phyloP scores from a whole-genome alignment of 2,888 invertebrate species.

The Gibbula magus region DNA sequence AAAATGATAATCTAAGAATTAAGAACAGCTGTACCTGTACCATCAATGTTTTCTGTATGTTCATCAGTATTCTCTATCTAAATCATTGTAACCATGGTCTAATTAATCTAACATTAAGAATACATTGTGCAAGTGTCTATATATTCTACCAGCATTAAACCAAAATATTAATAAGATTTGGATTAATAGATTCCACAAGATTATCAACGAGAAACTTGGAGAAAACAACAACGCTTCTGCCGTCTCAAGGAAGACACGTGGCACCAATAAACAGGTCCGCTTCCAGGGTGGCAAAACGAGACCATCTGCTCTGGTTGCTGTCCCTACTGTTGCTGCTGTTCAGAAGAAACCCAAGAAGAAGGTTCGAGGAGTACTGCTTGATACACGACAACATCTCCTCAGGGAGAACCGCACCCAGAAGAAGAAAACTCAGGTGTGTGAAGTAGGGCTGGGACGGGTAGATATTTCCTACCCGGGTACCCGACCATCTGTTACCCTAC shows the following conservation, averaged over 20 bases:
- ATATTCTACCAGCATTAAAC: too few relatives aligned
- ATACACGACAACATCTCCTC: not conserved
- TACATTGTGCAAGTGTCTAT: too few relatives aligned
- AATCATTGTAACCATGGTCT: too few relatives aligned
- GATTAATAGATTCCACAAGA: too few relatives aligned
- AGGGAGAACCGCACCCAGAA: slow-evolving; percentile 6
- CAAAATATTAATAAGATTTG: too few relatives aligned
- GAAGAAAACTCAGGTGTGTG: not conserved
- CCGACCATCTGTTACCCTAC: too few relatives aligned
- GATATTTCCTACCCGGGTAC: too few relatives aligned
- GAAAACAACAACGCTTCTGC: not conserved
- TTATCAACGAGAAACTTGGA: not conserved
- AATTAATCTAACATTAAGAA: too few relatives aligned
- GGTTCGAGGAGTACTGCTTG: not conserved
- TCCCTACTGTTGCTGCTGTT: not conserved
- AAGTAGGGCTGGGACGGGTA: too few relatives aligned
- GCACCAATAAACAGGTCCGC: not conserved
- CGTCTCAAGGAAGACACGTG: not conserved
- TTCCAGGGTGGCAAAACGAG: not conserved
- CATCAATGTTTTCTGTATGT: too few relatives aligned
- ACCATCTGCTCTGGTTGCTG: not conserved
- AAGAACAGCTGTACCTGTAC: too few relatives aligned
- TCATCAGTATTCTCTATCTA: too few relatives aligned
- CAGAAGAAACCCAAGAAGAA: not conserved
- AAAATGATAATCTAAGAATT: not conserved